A percentile compares a stretch with the other conserved stretches of the same genome.
These are phyloP conservation scores for Pelobates cultripes DNA, from an alignment of 2,797 vertebrate species.

Conservation along the genomic window DNA sequence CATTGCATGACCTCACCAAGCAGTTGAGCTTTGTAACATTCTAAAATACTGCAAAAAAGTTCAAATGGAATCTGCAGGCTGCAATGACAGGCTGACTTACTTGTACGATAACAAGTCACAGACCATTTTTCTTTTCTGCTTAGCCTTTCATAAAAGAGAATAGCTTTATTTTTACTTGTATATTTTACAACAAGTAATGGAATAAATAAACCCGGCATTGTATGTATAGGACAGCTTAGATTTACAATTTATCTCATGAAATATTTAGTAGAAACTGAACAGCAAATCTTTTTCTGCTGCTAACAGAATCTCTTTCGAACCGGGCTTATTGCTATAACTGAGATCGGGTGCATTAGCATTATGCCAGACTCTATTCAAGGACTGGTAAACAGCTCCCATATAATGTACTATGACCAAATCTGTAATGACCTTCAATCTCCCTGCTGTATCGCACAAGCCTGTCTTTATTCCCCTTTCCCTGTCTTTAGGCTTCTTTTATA, in stretches of 20 bases:
- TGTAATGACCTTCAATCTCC: slow-evolving; percentile 46
- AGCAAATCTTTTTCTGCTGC: background rate
- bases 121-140: background rate
- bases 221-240: background rate
- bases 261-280: slow-evolving; percentile 5
- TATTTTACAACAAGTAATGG: background rate
- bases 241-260: background rate
- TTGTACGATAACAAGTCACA: background rate
- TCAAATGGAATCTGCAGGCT: background rate
- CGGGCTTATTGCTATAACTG: background rate
- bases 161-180: background rate
- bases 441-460: background rate
- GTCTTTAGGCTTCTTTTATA: slow-evolving; percentile 23
- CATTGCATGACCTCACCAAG: background rate
- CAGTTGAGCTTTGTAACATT: background rate
- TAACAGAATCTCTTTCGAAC: background rate
- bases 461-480: background rate
- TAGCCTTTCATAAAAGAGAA: background rate
- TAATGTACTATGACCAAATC: slow-evolving; percentile 37
- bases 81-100: background rate
- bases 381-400: background rate
- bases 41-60: background rate
- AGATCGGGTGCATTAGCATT: slow-evolving; percentile 13
- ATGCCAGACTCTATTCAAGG: slow-evolving; percentile 28
- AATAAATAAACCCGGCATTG: slow-evolving; percentile 5